These are phyloP conservation scores for Pantherophis alleghaniensis DNA, from an alignment of 2,797 vertebrate species.

Conservation along the genomic window DNA sequence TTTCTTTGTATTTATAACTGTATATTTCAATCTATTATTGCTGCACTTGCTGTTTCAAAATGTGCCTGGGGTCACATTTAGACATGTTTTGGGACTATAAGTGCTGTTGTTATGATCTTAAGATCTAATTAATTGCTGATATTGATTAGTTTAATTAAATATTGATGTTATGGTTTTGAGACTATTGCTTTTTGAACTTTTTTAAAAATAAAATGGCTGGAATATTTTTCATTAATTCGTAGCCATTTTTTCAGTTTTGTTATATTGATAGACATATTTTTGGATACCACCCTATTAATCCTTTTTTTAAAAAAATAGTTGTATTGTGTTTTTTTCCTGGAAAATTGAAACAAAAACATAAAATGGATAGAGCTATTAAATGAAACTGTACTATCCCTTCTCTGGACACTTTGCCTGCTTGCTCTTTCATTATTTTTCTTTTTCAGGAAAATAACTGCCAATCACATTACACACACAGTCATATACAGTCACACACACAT, in stretches of 20 bases:
- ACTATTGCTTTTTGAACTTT: neutral
- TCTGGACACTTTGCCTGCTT: neutral
- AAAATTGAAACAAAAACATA: neutral
- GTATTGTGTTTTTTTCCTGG: neutral
- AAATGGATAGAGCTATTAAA: neutral
- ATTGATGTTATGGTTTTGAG: neutral
- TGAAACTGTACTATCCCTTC: neutral
- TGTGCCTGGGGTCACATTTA: neutral
- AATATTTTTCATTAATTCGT: neutral
- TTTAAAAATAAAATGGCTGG: neutral
- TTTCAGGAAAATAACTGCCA: neutral
- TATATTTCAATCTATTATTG: neutral
- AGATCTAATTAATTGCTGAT: neutral
- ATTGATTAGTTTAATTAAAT: conserved; percentile 8
- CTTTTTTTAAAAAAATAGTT: neutral
- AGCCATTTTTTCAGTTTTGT: neutral
- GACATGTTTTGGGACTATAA: neutral
- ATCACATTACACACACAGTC: neutral
- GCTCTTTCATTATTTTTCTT: neutral
- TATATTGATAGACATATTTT: neutral
- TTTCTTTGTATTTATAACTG: neutral
- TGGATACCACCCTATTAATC: neutral
- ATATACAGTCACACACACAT: too few species aligned
- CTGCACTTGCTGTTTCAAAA: neutral
- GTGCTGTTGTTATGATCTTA: neutral